Evolutionary conservation across 37 sponge, comb jelly and placozoan genomes (phyloP).

Genomic region (Ephydatia muelleri): DNA sequence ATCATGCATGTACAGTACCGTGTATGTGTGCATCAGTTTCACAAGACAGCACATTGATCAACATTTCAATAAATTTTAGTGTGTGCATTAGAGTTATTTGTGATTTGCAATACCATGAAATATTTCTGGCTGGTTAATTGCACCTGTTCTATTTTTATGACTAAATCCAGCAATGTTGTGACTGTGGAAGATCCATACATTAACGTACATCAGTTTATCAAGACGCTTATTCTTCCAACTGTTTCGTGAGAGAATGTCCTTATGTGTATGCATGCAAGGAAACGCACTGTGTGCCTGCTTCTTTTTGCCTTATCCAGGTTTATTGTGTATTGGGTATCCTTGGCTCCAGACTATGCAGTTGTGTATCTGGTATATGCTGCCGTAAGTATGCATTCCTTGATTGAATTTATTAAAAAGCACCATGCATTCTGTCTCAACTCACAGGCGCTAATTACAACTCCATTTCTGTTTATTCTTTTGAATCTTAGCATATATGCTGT

Average conservation of each 20-base stretch:
- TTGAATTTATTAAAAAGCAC: neutral
- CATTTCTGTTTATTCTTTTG: neutral
- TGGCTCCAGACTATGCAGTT: neutral
- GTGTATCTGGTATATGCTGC: neutral
- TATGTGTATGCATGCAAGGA: no score
- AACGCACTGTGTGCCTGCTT: no score
- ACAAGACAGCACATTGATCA: no score
- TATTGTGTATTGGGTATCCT: neutral
- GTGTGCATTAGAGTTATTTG: no score
- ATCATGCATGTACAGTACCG: neutral
- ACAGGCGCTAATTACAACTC: neutral
- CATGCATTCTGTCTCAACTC: neutral
- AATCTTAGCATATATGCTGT: neutral
- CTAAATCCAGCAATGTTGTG: neutral
- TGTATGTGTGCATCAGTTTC: no score
- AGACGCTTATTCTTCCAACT: neutral
- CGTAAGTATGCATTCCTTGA: neutral
- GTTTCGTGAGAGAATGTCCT: neutral
- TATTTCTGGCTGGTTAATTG: no score
- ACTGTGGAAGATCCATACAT: neutral
- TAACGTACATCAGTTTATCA: neutral
- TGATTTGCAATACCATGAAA: no score
- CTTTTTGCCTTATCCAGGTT: neutral
- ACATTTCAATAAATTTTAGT: no score
- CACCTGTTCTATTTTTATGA: no score